Conservation (phyloP, 2,797 vertebrate species). For the Streptopelia turtur region DNA sequence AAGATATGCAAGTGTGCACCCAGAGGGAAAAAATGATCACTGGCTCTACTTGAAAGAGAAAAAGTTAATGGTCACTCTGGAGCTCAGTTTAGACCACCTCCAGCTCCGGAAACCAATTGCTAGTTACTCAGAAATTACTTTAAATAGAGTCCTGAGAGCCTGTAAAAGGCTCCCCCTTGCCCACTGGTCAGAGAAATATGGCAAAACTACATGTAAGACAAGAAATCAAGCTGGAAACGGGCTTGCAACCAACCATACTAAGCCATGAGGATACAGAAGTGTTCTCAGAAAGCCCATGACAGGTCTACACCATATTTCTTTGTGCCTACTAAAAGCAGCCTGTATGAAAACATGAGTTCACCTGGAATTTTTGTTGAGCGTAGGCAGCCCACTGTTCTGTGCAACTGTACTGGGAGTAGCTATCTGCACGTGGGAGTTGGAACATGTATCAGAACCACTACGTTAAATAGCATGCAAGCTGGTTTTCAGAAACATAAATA, state of each 20-base stretch:
- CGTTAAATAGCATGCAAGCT: not conserved
- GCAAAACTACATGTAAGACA: not conserved
- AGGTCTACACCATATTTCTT: not conserved
- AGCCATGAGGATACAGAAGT: not conserved
- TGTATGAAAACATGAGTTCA: not conserved
- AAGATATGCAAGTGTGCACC: slow-evolving; percentile 43
- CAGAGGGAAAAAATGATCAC: slow-evolving; percentile 46
- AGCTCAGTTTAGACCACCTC: not conserved
- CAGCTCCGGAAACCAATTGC: not conserved
- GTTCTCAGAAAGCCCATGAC: not conserved
- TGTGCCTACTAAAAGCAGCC: not conserved
- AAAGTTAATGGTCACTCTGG: not conserved
- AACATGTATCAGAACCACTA: not conserved
- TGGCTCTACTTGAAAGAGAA: slow-evolving; percentile 31
- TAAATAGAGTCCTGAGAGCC: not conserved
- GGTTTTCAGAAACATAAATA: slow-evolving; percentile 33
- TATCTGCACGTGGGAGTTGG: not conserved
- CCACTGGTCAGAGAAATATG: not conserved
- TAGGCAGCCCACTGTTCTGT: slow-evolving; percentile 4
- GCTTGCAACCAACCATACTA: not conserved
- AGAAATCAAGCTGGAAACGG: not conserved
- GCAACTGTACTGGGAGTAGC: not conserved
- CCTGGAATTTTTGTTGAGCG: not conserved
- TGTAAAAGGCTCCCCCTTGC: not conserved
- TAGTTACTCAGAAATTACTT: slow-evolving; percentile 32